phyloP scores from a whole-genome alignment of 2,888 invertebrate genomes.

The Synanthedon tipuliformis region DNA sequence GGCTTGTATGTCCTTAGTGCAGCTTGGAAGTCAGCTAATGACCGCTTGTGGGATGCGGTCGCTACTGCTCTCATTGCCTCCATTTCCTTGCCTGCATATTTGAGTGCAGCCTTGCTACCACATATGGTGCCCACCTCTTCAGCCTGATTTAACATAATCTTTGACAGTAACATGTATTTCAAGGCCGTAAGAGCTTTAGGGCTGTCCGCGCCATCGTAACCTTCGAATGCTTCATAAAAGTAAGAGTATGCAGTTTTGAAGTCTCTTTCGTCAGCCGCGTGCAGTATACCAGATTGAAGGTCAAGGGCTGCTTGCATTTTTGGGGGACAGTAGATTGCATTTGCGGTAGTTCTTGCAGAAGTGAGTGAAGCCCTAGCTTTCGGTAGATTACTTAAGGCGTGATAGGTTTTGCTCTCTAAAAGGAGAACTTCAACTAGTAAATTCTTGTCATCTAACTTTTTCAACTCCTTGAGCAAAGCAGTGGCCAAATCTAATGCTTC shows the following conservation, averaged over 20 bases:
- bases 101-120: slow-evolving; percentile 96
- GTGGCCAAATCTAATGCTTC: slow-evolving; percentile 89
- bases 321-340: slow-evolving; percentile 99
- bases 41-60: slow-evolving; percentile 94
- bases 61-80: slow-evolving; percentile 99
- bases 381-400: slow-evolving; percentile 95
- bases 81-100: slow-evolving; percentile 94
- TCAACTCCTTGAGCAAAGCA: slow-evolving; percentile 91
- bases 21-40: slow-evolving; percentile 95
- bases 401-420: slow-evolving; percentile 98
- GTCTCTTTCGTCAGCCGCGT: slow-evolving; percentile 99
- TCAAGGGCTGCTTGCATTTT: slow-evolving; percentile 98
- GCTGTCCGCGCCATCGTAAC: slow-evolving; percentile 95
- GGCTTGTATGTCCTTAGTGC: slow-evolving; percentile 87
- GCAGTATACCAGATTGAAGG: slow-evolving; percentile 96
- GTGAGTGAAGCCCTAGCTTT: slow-evolving; percentile 97
- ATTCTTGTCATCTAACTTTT: slow-evolving; percentile 99
- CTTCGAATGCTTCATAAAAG: slow-evolving; percentile 99
- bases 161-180: slow-evolving; percentile 98
- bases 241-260: slow-evolving; percentile 99
- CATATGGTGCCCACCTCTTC: slow-evolving; percentile 96
- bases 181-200: slow-evolving; percentile 93
- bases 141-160: slow-evolving; percentile 97
- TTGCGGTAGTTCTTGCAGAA: slow-evolving; percentile 98
- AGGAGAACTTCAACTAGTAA: slow-evolving; percentile 97